Evolutionary conservation across 2,113 vertebrate species (phyloP), one percentile per base, ranked within the genome.

Genomic region (Pundamilia nyererei): DNA sequence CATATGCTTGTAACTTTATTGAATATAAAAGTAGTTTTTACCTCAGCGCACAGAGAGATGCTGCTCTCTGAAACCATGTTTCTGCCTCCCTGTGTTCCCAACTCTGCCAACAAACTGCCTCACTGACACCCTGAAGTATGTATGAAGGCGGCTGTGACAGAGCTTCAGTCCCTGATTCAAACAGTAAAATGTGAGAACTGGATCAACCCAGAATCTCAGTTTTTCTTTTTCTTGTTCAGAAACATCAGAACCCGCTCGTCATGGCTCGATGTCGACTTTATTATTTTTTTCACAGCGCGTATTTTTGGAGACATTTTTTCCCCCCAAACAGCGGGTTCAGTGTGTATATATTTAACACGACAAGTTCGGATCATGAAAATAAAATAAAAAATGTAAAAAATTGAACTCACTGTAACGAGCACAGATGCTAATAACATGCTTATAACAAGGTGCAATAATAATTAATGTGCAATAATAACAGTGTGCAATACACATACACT

Each of bases 251-350:
- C 15, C 58, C 2, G 29, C 9, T 33, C 2, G 6, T 58, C 26
- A 31, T 58, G 13, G 55, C 55, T 58, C 7, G 1, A 58, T 31
- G 26, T 58, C 4, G 7, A 29, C 55, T 58, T 15, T 58, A 15
- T 58, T 2, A 1, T 31, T 58, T 31, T 58, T 29, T 58, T 15
- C 26, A 58, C 13, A 15, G 5, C 9, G 55, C 13, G 2, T 58
- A 29, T 15, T 58, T 29, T 58, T 58, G 13, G 24, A 56, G 7
- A 56, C 7, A 58, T 3, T 15, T 56, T 26, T 26, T n/a, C 0
- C 1, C 5, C 1, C 5, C 56, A 33, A 6, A 54, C 15, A 62
- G 1, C 1, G 0, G 15, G 31, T 62, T 62, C 58, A 3, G 58
- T n/a, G 31, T 62, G 58, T 62, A 62, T 33, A 33, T 33, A 62